phyloP scores from a whole-genome alignment of 2,797 vertebrate genomes.

The Emydoidea blandingii region DNA sequence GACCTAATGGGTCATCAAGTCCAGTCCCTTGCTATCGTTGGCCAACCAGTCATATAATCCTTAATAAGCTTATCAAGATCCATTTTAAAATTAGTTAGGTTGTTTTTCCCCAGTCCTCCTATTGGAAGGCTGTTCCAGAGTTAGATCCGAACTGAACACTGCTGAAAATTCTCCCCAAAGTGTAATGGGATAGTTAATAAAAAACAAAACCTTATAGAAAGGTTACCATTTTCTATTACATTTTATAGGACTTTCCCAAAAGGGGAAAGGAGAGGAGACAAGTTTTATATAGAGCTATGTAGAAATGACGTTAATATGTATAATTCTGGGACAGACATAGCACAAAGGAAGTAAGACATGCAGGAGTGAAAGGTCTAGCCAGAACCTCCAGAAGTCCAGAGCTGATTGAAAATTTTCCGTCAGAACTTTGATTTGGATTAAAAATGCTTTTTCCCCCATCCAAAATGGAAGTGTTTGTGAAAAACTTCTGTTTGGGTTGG shows the following conservation, averaged over 20 bases:
- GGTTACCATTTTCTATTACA: neutral
- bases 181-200: neutral
- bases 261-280: rapidly evolving
- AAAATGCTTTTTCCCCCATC: neutral
- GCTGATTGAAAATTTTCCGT: neutral
- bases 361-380: neutral
- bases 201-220: neutral
- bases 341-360: neutral
- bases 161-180: neutral
- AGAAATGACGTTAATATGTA: neutral
- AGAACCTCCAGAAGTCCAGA: neutral
- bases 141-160: neutral
- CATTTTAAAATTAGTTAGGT: neutral
- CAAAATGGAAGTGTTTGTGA: neutral
- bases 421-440: neutral
- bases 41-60: neutral
- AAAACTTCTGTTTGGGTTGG: neutral
- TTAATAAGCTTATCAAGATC: neutral
- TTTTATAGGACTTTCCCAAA: neutral
- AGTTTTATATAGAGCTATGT: neutral
- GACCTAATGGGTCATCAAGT: neutral
- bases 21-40: neutral
- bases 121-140: neutral
- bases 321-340: neutral
- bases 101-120: neutral